Evolutionary conservation across 2,797 vertebrate genomes (phyloP), one percentile per base, ranked within the genome.

Genomic region (Sebastiscus tertius): DNA sequence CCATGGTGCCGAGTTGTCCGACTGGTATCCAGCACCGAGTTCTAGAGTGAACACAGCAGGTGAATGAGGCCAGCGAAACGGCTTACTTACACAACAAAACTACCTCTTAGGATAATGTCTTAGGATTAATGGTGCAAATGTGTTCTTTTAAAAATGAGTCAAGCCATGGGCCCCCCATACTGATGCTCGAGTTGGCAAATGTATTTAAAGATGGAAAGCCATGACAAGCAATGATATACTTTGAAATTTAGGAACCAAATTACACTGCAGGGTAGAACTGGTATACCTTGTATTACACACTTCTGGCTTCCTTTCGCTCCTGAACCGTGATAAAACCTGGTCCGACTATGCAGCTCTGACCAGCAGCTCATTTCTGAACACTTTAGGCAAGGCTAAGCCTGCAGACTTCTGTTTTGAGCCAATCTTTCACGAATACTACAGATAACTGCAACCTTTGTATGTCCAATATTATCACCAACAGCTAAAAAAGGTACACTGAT

Each of bases 1-100:
- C 99, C 99, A 0, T 99, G 99, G 90, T 99, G 98, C 82, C 99
- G 96, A 27, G 97, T 99, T 24, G 98, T 98, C 81, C 98, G 96
- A 91, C 97, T 99, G 18, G 98, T 99, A 93, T 99, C 98, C 96
- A 99, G 79, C 82, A 96, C 98, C 0, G 98, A 97, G n/a, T 98
- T 97, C 97, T 98, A 96, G 83, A 96, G 97, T 56, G 95, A 95
- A 92, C 96, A 97, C 95, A 94, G 54, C 72, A 77, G 54, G 78
- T 83, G 79, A 92, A 81, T 88, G 83, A 93, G 77, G 77, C 61
- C 64, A 66, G 72, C 56, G 75, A 80, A 82, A 64, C 63, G 60
- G 34, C 63, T 60, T 8, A 22, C 29, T 42, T 13, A 22, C 66
- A 74, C 65, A 81, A 68, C 52, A 84, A 49, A 84, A 62, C 66